Evolutionary conservation across 2,888 invertebrate species (phyloP), one percentile per base, ranked within the genome.

Genomic region (Pyrocoelia pectoralis): DNA sequence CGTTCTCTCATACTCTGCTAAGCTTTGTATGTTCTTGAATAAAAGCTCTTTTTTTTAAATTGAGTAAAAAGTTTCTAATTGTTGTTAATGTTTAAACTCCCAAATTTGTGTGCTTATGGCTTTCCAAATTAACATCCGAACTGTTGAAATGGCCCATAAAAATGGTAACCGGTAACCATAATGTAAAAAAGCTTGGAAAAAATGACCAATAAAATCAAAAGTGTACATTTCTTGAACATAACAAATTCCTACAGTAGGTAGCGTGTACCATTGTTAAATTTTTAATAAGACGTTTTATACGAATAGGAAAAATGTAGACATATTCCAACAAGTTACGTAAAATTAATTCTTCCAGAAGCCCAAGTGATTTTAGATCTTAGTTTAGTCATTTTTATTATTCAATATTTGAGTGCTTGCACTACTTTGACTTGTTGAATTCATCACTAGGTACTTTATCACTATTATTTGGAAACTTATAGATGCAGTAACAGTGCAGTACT

Each of bases 241-340:
- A n/a, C n/a, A n/a, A 41, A 19, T 19, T 24, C 24, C 24, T 24
- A 54, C 9, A 17, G 33, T 33, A 24, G 3, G 24, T 24, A 33
- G 33, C 6, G 33, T 33, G n/a, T 17, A 17, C 6, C 4, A 46
- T 46, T 46, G 46, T 46, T 46, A 46, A 46, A 17, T 46, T 46
- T 46, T 46, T 17, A 46, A 46, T 46, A 46, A 46, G 17, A 46
- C 46, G 15, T 46, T 46, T 46, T 46, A 46, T 17, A 46, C 46
- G 15, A 46, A 46, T 46, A 46, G 46, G 8, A 24, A 8, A 8
- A 12, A 41, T 13, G 17, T 46, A 17, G 15, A 46, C 24, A 24
- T 15, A 18, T 46, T 17, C n/a, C 14, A 46, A 46, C 6, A 46
- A 9, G 46, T 46, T 46, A 33, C n/a, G n/a, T 13, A 46, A 18